A percentile compares a stretch with the other conserved stretches of the same genome.
Conservation (phyloP, 2,888 invertebrate genomes). For the Drosophila demipolita region DNA sequence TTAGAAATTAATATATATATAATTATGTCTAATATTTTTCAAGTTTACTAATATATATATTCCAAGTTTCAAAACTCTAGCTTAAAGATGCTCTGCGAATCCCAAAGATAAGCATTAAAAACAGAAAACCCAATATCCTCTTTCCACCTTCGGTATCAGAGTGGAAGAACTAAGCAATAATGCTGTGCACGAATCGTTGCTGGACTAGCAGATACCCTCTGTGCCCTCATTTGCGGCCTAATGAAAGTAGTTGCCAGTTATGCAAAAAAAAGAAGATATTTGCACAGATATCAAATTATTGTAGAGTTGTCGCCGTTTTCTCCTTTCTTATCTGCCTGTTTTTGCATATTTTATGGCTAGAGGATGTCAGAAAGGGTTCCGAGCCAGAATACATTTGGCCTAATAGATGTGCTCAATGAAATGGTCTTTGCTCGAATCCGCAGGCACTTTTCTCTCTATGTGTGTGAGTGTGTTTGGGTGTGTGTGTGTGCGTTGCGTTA, state of each 20-base stretch:
- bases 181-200: not conserved
- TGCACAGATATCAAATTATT: not conserved
- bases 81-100: not conserved
- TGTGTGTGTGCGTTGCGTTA: constrained; percentile 53
- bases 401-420: constrained; percentile 76
- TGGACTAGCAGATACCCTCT: constrained; percentile 8
- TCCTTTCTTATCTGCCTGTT: not conserved
- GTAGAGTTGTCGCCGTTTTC: not conserved
- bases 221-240: not conserved
- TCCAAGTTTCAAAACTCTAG: not conserved
- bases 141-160: not conserved
- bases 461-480: constrained; percentile 2
- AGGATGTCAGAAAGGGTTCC: constrained; percentile 46
- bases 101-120: not conserved
- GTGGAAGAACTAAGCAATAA: constrained; percentile 1
- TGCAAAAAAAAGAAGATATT: not conserved
- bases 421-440: constrained; percentile 54
- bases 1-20: no score
- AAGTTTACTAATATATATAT: no score
- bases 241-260: constrained; percentile 2
- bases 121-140: not conserved
- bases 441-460: constrained; percentile 28
- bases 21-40: no score
- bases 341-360: not conserved
- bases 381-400: constrained; percentile 65